A percentile compares a stretch with the other conserved stretches of the same genome.
These are phyloP conservation scores for Actias luna DNA, from an alignment of 2,888 invertebrate genomes.

Conservation along the genomic window DNA sequence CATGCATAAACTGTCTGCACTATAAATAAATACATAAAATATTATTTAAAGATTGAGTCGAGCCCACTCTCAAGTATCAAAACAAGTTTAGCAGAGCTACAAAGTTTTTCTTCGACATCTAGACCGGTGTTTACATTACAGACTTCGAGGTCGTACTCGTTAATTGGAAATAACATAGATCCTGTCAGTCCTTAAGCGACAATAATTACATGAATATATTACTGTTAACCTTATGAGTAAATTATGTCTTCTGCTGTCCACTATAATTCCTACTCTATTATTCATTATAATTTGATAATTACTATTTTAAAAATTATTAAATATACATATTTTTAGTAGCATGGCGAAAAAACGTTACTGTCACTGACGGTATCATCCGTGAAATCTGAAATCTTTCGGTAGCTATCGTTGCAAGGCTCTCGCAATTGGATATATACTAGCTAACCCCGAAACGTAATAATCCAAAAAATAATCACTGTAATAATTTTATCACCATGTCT, in stretches of 20 bases:
- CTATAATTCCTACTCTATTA: neutral
- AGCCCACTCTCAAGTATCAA: neutral
- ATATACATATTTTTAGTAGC: no score
- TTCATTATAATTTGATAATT: neutral
- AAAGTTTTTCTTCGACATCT: constrained; percentile 15
- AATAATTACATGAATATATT: constrained; percentile 5
- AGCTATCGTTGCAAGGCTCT: no score
- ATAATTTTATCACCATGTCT: no score
- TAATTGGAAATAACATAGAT: constrained; percentile 17
- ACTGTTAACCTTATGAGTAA: constrained; percentile 5
- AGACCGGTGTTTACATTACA: constrained; percentile 11
- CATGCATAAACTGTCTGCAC: neutral
- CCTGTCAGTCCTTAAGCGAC: constrained; percentile 4
- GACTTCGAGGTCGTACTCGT: constrained; percentile 10
- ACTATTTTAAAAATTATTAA: neutral
- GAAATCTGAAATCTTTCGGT: no score
- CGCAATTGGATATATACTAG: no score
- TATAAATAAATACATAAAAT: neutral
- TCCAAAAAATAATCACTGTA: no score
- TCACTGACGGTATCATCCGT: no score
- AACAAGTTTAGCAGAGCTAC: constrained; percentile 12
- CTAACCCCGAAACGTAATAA: no score
- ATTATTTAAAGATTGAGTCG: neutral
- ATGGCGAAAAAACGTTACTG: no score
- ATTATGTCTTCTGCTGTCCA: neutral